These are phyloP conservation scores for Smittia sp. DNA, from an alignment of 2,888 invertebrate species.

Conservation along the genomic window DNA sequence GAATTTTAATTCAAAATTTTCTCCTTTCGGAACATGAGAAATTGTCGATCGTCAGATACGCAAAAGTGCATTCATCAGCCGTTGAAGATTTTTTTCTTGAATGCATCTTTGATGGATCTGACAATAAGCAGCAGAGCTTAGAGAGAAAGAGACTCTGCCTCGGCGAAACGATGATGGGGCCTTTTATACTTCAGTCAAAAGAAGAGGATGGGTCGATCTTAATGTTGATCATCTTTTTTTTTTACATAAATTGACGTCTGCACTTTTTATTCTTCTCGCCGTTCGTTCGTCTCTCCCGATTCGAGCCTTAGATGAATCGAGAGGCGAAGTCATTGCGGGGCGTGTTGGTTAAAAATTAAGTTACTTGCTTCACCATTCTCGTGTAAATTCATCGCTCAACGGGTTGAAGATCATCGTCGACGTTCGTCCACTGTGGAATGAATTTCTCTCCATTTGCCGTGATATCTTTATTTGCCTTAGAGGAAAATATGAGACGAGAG, in stretches of 20 bases:
- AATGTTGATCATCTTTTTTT: slow-evolving; percentile 34
- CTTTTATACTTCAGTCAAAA: not conserved
- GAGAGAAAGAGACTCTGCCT: not conserved
- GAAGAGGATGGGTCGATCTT: slow-evolving; percentile 30
- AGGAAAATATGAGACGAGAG: slow-evolving; percentile 21
- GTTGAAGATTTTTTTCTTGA: slow-evolving; percentile 10
- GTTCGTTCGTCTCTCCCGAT: not conserved
- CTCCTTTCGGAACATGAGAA: not conserved
- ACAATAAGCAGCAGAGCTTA: slow-evolving; percentile 16
- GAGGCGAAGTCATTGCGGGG: slow-evolving; percentile 29
- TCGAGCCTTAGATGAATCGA: slow-evolving; percentile 18
- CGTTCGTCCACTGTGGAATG: slow-evolving; percentile 10
- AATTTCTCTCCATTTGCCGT: slow-evolving; percentile 22
- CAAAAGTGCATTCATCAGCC: slow-evolving; percentile 33
- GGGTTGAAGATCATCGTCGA: slow-evolving; percentile 26
- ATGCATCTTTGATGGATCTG: slow-evolving; percentile 32
- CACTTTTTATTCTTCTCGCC: not conserved
- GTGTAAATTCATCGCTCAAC: slow-evolving; percentile 28
- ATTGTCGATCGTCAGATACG: slow-evolving; percentile 11
- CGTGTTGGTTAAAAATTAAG: slow-evolving; percentile 40
- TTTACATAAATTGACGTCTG: slow-evolving; percentile 31
- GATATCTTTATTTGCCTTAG: slow-evolving; percentile 40
- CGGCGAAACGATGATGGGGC: not conserved
- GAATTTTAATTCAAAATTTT: not conserved
- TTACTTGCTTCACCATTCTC: slow-evolving; percentile 17